Conservation (phyloP, 1,140 invertebrate genomes). For the Microplitis demolitor region DNA sequence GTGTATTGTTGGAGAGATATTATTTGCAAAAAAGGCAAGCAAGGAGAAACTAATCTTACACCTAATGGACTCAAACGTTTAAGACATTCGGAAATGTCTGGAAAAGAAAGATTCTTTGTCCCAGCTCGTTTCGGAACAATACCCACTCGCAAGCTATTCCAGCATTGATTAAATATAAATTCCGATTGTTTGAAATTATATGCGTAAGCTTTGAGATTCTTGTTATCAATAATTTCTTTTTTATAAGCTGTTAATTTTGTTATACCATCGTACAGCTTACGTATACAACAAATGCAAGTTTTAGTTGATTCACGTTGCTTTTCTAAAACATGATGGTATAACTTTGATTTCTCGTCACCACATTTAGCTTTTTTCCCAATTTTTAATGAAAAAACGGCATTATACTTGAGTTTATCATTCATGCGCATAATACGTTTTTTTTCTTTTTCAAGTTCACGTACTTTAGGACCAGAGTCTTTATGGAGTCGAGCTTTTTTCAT, state of each 20-base stretch:
- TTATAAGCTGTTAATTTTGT: background rate
- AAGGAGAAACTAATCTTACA: background rate
- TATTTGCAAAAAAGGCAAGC: constrained; percentile 8
- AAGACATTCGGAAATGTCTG: background rate
- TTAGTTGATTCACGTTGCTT: background rate
- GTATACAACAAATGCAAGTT: background rate
- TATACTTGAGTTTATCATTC: background rate
- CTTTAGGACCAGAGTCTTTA: background rate
- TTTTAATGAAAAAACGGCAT: background rate
- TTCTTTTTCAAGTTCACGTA: no score
- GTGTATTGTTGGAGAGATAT: background rate
- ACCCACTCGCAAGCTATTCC: background rate
- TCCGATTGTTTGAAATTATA: background rate
- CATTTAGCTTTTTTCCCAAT: background rate
- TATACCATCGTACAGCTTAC: background rate
- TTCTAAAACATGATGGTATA: background rate
- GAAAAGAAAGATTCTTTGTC: background rate
- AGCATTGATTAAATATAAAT: background rate
- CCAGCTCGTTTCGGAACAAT: background rate
- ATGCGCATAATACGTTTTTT: background rate
- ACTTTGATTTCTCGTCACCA: background rate
- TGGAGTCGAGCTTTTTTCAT: background rate
- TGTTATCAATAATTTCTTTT: background rate
- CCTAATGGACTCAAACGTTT: background rate
- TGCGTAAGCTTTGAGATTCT: background rate